phyloP scores from a whole-genome alignment of 1,140 invertebrate genomes.

The Drosophila punjabiensis region DNA sequence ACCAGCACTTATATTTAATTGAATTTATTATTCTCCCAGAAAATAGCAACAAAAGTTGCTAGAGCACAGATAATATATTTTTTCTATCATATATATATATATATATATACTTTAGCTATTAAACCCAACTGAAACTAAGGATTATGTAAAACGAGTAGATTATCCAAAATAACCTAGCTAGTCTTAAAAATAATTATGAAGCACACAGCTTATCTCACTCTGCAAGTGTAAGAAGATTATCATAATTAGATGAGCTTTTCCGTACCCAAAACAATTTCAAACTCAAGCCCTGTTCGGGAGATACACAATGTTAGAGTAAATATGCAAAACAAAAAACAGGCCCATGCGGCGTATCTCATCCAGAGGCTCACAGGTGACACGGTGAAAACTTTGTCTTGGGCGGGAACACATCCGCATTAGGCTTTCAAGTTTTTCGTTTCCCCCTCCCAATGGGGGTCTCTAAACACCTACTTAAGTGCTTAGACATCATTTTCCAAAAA shows the following conservation, averaged over 20 bases:
- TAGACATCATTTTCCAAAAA: constrained; percentile 42
- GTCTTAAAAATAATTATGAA: constrained; percentile 2
- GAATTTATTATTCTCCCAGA: background rate
- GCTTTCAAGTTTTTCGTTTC: constrained; percentile 18
- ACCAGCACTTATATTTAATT: background rate
- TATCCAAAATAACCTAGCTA: background rate
- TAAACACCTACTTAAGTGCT: constrained; percentile 53
- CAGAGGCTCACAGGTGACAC: constrained; percentile 13
- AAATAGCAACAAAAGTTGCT: no score
- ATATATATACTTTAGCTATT: background rate
- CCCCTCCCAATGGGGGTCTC: background rate
- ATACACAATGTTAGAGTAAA: constrained; percentile 5
- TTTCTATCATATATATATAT: no score
- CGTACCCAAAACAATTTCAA: constrained; percentile 17
- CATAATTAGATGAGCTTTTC: constrained; percentile 33
- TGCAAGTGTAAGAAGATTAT: constrained; percentile 7
- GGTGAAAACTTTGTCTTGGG: constrained; percentile 23
- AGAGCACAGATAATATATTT: background rate
- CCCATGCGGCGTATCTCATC: constrained; percentile 5
- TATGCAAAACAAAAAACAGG: constrained; percentile 30
- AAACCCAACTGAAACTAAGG: background rate
- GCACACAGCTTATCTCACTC: background rate
- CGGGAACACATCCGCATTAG: constrained; percentile 4
- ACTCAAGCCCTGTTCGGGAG: constrained; percentile 1
- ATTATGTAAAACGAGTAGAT: background rate